phyloP scores from a whole-genome alignment of 2,888 invertebrate genomes.

The Meandrusa payeni region DNA sequence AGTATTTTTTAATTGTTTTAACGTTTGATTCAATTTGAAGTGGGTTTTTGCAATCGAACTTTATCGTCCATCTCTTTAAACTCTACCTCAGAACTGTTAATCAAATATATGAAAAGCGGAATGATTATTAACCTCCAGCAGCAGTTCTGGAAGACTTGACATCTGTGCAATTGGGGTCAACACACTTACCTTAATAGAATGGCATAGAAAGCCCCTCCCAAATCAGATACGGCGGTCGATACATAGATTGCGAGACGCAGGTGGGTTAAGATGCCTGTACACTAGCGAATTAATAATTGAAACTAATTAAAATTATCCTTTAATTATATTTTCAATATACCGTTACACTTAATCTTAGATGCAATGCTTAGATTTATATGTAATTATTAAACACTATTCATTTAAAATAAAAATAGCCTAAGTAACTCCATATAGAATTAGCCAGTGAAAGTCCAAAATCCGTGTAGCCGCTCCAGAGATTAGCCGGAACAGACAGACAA shows the following conservation, averaged over 20 bases:
- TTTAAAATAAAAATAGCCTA: too few relatives aligned
- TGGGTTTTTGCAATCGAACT: too few relatives aligned
- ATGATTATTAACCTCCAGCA: slow-evolving; percentile 1
- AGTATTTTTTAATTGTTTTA: too few relatives aligned
- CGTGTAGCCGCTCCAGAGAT: too few relatives aligned
- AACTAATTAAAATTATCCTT: slow-evolving; percentile 14
- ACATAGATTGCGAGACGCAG: slow-evolving; percentile 30
- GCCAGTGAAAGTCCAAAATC: too few relatives aligned
- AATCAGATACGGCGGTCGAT: slow-evolving; percentile 32
- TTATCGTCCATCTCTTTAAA: too few relatives aligned
- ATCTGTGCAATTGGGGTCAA: slow-evolving; percentile 16
- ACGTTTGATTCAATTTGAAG: too few relatives aligned
- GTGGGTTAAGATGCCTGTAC: slow-evolving; percentile 15
- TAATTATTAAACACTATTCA: too few relatives aligned
- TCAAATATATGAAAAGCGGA: not conserved
- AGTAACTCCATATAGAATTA: too few relatives aligned
- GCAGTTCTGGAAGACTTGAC: slow-evolving; percentile 14
- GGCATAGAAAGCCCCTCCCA: slow-evolving; percentile 29
- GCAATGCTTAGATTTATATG: not conserved
- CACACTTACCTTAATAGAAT: slow-evolving; percentile 13
- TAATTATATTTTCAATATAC: slow-evolving; percentile 8
- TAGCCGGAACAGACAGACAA: too few relatives aligned
- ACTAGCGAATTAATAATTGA: slow-evolving; percentile 14
- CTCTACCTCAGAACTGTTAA: too few relatives aligned
- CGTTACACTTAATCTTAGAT: slow-evolving; percentile 1